A percentile compares a stretch with the other conserved stretches of the same genome.
Conservation (phyloP, 1,140 invertebrate genomes). For the Elysia chlorotica region DNA sequence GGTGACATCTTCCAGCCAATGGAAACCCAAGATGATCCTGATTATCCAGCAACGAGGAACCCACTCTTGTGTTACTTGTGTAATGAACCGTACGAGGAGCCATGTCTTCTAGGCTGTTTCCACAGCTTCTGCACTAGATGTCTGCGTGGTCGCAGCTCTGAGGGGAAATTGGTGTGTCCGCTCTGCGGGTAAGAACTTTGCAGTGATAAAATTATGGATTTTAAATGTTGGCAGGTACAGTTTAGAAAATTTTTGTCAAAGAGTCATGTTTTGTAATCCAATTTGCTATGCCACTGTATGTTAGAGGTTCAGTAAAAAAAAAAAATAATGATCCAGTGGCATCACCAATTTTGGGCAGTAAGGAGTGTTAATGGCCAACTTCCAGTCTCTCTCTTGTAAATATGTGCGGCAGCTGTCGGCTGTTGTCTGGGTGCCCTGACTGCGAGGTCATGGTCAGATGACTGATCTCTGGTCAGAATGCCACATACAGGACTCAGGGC, state of each 20-base stretch:
- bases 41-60: conserved; percentile 36
- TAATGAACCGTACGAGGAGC: conserved; percentile 49
- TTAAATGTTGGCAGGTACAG: too few species aligned
- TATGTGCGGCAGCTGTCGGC: too few species aligned
- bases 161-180: conserved; percentile 44
- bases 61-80: conserved; percentile 48
- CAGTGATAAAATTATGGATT: neutral
- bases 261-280: neutral
- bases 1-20: conserved; percentile 49
- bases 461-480: too few species aligned
- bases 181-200: conserved; percentile 43
- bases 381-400: neutral
- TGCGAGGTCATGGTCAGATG: too few species aligned
- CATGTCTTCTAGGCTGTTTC: conserved; percentile 44
- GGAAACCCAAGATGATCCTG: conserved; percentile 36
- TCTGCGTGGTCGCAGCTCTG: conserved; percentile 36
- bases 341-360: neutral
- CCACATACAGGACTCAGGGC: too few species aligned
- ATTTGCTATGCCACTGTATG: neutral
- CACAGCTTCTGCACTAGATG: conserved; percentile 48
- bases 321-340: neutral
- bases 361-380: neutral
- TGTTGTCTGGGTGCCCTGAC: too few species aligned
- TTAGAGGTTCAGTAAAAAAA: neutral
- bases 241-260: too few species aligned